Conservation (phyloP, 2,888 invertebrate genomes). For the Xylocampa areola region DNA sequence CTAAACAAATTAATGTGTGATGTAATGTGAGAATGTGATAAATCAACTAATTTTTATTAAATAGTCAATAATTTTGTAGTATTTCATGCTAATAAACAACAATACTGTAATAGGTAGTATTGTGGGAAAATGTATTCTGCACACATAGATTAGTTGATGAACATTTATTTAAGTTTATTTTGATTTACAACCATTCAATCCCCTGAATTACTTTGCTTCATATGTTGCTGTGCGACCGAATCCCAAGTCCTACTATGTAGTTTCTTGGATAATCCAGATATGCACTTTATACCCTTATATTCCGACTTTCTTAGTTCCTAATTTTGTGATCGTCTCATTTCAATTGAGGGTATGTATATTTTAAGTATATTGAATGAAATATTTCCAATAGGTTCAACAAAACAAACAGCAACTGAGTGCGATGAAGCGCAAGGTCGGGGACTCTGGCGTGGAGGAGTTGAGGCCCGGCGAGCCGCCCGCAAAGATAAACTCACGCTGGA, state of each 20-base stretch:
- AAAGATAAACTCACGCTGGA: constrained; percentile 97
- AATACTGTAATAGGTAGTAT: constrained; percentile 68
- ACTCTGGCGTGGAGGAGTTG: constrained; percentile 90
- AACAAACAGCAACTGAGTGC: constrained; percentile 98
- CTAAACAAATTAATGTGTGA: constrained; percentile 68
- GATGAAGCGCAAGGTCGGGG: constrained; percentile 93
- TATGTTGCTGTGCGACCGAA: constrained; percentile 66
- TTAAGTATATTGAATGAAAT: constrained; percentile 36
- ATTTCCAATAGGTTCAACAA: constrained; percentile 94
- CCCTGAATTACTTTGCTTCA: constrained; percentile 66
- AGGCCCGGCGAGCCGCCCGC: constrained; percentile 91
- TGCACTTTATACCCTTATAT: constrained; percentile 69
- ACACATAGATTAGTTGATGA: constrained; percentile 75
- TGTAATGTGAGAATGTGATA: constrained; percentile 83
- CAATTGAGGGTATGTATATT: constrained; percentile 25
- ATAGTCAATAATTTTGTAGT: constrained; percentile 65
- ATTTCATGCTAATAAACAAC: constrained; percentile 64
- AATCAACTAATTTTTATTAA: constrained; percentile 60
- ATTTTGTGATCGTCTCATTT: constrained; percentile 39
- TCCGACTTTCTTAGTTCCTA: constrained; percentile 32
- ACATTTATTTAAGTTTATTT: constrained; percentile 62
- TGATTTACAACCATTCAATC: constrained; percentile 59
- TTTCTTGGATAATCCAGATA: constrained; percentile 88
- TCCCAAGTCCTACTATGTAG: constrained; percentile 63
- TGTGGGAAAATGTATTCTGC: constrained; percentile 83